Evolutionary conservation across 2,797 vertebrate species (phyloP).

Genomic region (Sebastes hubbsi): DNA sequence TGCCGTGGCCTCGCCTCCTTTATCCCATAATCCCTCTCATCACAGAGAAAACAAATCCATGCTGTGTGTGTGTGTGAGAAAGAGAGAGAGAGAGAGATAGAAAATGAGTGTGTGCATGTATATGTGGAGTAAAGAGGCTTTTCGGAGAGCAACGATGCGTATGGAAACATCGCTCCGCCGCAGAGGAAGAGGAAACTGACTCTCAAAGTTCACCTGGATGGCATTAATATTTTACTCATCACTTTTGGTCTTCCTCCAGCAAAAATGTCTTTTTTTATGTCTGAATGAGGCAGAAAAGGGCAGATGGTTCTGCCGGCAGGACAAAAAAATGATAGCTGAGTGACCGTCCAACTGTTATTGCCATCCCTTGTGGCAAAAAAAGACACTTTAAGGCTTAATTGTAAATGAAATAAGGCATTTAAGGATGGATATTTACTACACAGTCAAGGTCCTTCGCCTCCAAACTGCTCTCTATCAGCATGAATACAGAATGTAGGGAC

Average conservation of each 20-base stretch:
- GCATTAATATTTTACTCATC: conserved; percentile 7
- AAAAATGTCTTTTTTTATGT: background rate
- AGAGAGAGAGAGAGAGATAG: background rate
- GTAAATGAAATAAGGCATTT: background rate
- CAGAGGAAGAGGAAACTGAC: conserved; percentile 15
- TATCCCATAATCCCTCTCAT: conserved; percentile 86
- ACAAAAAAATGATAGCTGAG: background rate
- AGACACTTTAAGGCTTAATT: background rate
- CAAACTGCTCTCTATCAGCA: background rate
- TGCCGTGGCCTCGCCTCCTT: conserved; percentile 70
- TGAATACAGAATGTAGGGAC: background rate
- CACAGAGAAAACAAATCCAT: conserved; percentile 84
- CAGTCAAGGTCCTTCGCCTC: background rate
- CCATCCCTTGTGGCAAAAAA: background rate
- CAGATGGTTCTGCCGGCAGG: background rate
- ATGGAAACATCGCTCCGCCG: conserved; percentile 33
- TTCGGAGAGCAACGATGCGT: conserved; percentile 48
- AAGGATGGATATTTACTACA: background rate
- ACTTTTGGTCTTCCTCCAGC: background rate
- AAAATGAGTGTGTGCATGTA: conserved; percentile 14
- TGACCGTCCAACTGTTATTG: background rate
- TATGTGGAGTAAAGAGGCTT: conserved; percentile 74
- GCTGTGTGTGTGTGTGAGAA: conserved; percentile 50
- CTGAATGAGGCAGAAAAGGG: background rate
- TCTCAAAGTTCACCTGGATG: conserved; percentile 36